These are phyloP conservation scores for Ailuropoda melanoleuca DNA, from an alignment of 2,113 vertebrate species.

Conservation along the genomic window DNA sequence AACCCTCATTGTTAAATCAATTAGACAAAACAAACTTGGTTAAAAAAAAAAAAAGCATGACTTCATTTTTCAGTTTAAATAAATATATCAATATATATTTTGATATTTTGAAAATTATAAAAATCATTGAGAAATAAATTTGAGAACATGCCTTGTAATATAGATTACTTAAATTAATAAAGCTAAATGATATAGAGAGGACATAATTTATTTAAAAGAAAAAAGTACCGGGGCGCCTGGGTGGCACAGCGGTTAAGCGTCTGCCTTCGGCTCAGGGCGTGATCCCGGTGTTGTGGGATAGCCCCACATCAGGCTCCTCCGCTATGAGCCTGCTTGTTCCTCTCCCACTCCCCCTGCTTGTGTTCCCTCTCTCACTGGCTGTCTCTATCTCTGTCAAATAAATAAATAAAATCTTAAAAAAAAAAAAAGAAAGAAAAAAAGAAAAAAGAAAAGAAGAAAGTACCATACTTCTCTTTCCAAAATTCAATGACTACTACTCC, in stretches of 20 bases:
- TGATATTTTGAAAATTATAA: constrained; percentile 13
- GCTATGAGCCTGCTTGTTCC: too few species aligned
- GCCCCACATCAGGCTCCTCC: too few species aligned
- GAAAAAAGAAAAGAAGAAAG: background rate
- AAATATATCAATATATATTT: background rate
- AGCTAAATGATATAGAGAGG: background rate
- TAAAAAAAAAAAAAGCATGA: background rate
- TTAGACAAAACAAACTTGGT: background rate
- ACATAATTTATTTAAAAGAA: background rate
- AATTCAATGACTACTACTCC: background rate
- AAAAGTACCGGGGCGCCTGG: too few species aligned
- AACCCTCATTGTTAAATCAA: background rate
- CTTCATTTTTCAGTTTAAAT: constrained; percentile 6
- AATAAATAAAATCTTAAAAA: too few species aligned
- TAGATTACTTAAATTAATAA: constrained; percentile 25
- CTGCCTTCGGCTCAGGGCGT: too few species aligned
- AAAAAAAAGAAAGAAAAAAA: background rate
- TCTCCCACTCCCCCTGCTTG: too few species aligned
- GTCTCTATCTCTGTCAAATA: too few species aligned
- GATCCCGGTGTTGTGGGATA: too few species aligned
- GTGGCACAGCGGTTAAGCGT: too few species aligned
- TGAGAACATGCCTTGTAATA: background rate
- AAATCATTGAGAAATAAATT: constrained; percentile 21
- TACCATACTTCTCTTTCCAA: background rate
- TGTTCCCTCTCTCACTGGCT: too few species aligned